Conservation (phyloP, 2,113 vertebrate genomes). For the Hemicordylus capensis region DNA sequence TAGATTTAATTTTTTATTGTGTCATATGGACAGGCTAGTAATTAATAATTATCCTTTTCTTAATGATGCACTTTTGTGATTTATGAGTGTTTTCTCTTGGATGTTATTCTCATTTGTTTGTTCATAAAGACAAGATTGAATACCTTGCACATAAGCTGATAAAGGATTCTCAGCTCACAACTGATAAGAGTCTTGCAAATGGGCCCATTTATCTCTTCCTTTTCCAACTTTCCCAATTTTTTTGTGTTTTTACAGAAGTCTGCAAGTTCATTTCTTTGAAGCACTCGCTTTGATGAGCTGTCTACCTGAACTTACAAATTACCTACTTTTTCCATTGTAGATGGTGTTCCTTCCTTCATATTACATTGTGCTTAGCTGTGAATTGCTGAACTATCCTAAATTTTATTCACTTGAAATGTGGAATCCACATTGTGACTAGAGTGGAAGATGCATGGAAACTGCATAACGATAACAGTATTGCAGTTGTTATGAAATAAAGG, state of each 20-base stretch:
- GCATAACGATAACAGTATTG: neutral
- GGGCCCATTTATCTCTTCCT: conserved; percentile 3
- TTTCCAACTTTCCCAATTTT: neutral
- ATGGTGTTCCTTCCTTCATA: neutral
- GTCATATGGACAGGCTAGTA: neutral
- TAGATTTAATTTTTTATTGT: neutral
- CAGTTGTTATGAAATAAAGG: neutral
- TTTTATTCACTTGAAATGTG: neutral
- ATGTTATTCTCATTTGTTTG: neutral
- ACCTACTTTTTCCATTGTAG: neutral
- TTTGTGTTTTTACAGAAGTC: neutral
- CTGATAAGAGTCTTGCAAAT: conserved; percentile 5
- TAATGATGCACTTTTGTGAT: neutral
- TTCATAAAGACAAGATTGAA: neutral
- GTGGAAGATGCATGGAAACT: neutral
- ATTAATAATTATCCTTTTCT: neutral
- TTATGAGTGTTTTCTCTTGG: neutral
- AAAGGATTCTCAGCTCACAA: neutral
- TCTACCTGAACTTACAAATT: neutral
- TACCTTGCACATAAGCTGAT: neutral
- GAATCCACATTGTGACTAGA: neutral
- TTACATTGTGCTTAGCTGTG: neutral
- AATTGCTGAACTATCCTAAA: neutral
- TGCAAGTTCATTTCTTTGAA: conserved; percentile 14
- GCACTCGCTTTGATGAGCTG: neutral